Base-by-base conservation (phyloP, 2,113 vertebrate genomes). In the Trichomycterus rosablanca region DNA sequence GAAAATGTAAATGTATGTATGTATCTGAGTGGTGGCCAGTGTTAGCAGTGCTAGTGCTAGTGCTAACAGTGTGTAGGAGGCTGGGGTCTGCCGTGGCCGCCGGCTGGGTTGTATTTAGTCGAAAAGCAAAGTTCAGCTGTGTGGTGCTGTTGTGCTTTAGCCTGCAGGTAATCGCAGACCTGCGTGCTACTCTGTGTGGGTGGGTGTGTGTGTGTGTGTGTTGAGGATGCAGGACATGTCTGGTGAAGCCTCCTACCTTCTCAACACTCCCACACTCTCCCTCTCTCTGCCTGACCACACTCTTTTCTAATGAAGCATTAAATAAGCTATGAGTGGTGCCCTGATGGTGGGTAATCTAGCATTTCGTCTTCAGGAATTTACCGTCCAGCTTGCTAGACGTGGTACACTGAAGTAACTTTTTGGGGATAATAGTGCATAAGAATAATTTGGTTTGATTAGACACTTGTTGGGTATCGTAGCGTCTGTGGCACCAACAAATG, bases 301-400 rank as follows among this genome's bases (percentile, higher is more conserved):
- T 72, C 66, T 66, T 20, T 53, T 55, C 66, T 74, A 78, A 75
- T 78, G 76, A 75, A 69, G 76, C 71, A 52, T 54, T 68, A 65
- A 76, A 70, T 74, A 40, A 71, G 51, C 68, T 53, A 74, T 71
- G 71, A 78, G 76, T 56, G 59, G 26, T 11, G 55, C 59, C 61
- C 46, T 74, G 71, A 74, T 76, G 71, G 64, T 66, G 66, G 68
- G 76, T 78, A 72, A 74, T 74, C 71, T 78, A 66, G 51, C 63
- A 23, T 51, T 65, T 68, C 57, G 65, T 65, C 67, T 69, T 72
- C 40, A 48, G 52, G 61, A 72, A 66, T 62, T 44, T 49, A 57
- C 19, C 16, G 20, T 63, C 40, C 62, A 23, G 2, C 20, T 39
- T 22, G 18, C 42, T 39, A 56, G 63, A 42, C 44, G 44, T 34